These are phyloP conservation scores for Bradysia coprophila DNA, from an alignment of 1,140 invertebrate genomes.

Conservation along the genomic window DNA sequence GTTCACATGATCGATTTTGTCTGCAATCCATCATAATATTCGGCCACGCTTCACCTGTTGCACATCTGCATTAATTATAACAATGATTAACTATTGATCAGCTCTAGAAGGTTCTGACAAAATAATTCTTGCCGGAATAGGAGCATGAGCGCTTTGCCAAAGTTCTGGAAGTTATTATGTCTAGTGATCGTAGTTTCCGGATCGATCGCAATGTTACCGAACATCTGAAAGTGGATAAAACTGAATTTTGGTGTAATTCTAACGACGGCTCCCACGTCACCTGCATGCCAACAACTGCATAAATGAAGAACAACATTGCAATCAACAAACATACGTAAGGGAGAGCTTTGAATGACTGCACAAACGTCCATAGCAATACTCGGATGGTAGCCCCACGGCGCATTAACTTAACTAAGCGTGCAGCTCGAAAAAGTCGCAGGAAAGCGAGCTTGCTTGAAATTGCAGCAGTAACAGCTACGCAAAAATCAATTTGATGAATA, in stretches of 20 bases:
- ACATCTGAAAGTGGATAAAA: too few species aligned
- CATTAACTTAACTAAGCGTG: constrained; percentile 95
- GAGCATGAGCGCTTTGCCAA: constrained; percentile 95
- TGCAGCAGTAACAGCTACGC: too few species aligned
- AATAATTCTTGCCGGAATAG: constrained; percentile 94
- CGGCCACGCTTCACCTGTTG: constrained; percentile 98
- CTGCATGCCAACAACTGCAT: constrained; percentile 99
- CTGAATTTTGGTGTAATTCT: too few species aligned
- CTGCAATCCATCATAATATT: constrained; percentile 96
- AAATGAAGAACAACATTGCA: constrained; percentile 99
- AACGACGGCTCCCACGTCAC: constrained; percentile 32
- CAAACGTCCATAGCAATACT: constrained; percentile 98
- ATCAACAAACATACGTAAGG: constrained; percentile 99
- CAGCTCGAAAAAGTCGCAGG: constrained; percentile 94
- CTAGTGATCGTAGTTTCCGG: constrained; percentile 82
- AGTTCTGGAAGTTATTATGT: constrained; percentile 99
- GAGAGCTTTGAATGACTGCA: constrained; percentile 99
- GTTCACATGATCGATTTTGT: too few species aligned
- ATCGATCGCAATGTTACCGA: constrained; percentile 94
- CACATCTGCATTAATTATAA: constrained; percentile 75
- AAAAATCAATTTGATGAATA: too few species aligned
- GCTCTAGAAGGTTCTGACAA: too few species aligned
- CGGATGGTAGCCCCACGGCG: constrained; percentile 98
- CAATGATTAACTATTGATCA: neutral
- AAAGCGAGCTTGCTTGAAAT: constrained; percentile 98